Base-by-base conservation (phyloP, 2,113 vertebrate species). In the Axis porcinus region DNA sequence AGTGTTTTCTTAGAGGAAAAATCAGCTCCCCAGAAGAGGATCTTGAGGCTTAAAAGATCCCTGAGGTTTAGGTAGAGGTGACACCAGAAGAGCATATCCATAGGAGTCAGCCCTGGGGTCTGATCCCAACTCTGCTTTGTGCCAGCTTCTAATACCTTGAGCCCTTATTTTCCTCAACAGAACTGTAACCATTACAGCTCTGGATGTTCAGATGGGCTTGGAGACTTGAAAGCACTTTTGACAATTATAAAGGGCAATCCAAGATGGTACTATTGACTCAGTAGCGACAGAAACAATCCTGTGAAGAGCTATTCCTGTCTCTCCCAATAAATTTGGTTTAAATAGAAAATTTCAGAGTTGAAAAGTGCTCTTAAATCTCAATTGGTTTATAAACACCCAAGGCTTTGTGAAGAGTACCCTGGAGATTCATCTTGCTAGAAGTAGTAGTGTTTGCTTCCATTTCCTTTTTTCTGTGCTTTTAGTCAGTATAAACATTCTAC, bases 401-500 rank as follows among this genome's bases (percentile, higher is more conserved):
- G 83, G 87, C 30, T 47, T 91, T 76, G 50, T 40, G 30, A 87
- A 95, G 33, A 67, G 78, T 52, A 60, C 60, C 79, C 62, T 92
- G 50, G 86, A 84, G 55, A 92, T 70, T 45, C 58, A 30, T 50
- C 67, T 89, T 15, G 50, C 89, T 88, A 81, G 62, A 94, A 91
- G 16, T 54, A 74, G 84, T 64, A 57, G 17, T 33, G 12, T 76
- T 95, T 19, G n/a, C 67, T 58, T 92, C 11, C 27, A 16, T 50
- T 84, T 82, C 40, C 13, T 12, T 57, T 64, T 86, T 45, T 58
- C 54, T 70, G 28, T 83, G 36, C 47, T 57, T 87, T 92, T 57
- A 81, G 33, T 93, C 62, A 86, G 4, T 64, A 62, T 7, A 67
- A 57, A 79, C 47, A 86, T 82, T 67, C 78, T 96, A 15, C 27